Evolutionary conservation across 2,113 vertebrate species (phyloP).

Genomic region (Zosterops japonicus): DNA sequence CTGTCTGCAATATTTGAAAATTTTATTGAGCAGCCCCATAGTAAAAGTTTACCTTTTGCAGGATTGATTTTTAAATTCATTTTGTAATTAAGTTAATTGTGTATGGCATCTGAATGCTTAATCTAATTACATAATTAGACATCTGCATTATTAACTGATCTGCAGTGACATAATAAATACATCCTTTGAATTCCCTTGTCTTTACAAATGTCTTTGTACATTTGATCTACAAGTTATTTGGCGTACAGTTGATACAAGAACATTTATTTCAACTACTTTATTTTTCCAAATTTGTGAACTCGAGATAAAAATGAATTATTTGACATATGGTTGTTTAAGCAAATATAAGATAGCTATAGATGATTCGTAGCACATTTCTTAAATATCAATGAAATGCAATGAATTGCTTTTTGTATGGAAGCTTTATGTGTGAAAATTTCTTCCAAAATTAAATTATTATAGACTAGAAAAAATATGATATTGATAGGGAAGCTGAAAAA

Average conservation of each 20-base stretch:
- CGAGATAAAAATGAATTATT: background rate
- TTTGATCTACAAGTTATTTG: conserved; percentile 1
- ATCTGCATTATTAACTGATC: conserved; percentile 57
- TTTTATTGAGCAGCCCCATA: background rate
- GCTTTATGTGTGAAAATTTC: background rate
- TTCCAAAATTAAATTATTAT: background rate
- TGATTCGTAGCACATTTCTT: background rate
- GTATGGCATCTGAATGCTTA: conserved; percentile 51
- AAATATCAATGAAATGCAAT: background rate
- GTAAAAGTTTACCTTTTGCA: conserved; percentile 38
- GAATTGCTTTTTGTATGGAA: background rate
- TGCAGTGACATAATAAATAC: conserved; percentile 26
- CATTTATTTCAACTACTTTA: background rate
- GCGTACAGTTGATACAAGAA: background rate
- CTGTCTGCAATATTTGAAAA: conserved; percentile 18
- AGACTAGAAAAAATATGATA: background rate
- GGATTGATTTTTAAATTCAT: conserved; percentile 42
- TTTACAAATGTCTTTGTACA: background rate
- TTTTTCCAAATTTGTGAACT: background rate
- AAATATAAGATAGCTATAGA: background rate
- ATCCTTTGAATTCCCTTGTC: conserved; percentile 20
- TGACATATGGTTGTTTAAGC: background rate
- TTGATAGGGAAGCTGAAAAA: background rate
- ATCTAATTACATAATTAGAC: conserved; percentile 63
- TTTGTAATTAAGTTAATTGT: conserved; percentile 61